Base-by-base conservation (phyloP, 2,888 invertebrate species). In the Drosophila greeni region DNA sequence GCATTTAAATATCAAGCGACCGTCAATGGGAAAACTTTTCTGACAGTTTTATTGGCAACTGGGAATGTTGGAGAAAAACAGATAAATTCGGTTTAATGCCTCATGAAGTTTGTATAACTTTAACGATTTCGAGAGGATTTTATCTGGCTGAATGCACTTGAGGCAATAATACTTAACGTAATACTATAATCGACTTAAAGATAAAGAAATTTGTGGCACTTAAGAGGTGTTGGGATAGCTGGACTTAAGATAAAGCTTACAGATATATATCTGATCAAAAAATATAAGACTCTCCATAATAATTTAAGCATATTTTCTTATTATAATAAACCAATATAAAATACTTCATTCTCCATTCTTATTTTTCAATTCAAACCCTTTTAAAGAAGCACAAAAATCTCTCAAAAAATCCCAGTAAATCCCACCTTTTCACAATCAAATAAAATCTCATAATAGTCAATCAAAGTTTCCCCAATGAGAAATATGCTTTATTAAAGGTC, bases 21-120 rank as follows among this genome's bases (percentile, higher is more conserved):
- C 45, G 18, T 45, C 45, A 45, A 45, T 45, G 18, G 14, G 9
- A 45, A 45, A 45, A 45, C 29, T 45, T 45, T 29, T 45, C 29
- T 31, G 45, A 45, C 45, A 45, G 18, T 45, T 45, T 45, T 31
- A 45, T 45, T 45, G 45, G 29, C 45, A 45, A 31, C 29, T 18
- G 45, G 18, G 45, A 45, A 20, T 31, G 45, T 31, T 45, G 14
- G 14, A 14, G 29, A 20, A 20, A 20, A 45, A 45, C 45, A 45
- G 14, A 45, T 47, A 47, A 47, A 20, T 47, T 31, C 14, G 3
- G 45, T 31, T 47, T 20, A 47, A 47, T 31, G 45, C 20, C 20
- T 31, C 18, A 18, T 8, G 18, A 29, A 20, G 42, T 42, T 20
- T n/a, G n/a, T n/a, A 47, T 14, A 47, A 47, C 45, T 47, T 47